Base-by-base conservation (phyloP, 2,113 vertebrate genomes). In the Sciurus niger region DNA sequence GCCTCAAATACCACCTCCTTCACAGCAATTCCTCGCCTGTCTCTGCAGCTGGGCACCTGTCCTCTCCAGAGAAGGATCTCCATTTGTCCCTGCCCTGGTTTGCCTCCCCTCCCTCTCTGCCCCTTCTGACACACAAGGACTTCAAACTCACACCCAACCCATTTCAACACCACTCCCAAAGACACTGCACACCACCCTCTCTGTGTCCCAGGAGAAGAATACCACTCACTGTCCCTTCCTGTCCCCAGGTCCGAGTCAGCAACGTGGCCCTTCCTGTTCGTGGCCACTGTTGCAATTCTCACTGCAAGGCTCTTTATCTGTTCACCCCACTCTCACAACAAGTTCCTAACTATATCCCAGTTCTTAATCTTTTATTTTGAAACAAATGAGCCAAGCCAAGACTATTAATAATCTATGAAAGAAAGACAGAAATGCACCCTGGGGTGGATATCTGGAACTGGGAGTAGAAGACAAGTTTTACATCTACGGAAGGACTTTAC, bases 11-110 rank as follows among this genome's bases (percentile, higher is more conserved):
- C 65, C 1, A 4, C 25, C 43, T 8, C 22, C 30, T 32, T 46
- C 40, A 48, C 37, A 4, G 34, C n/a, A 12, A 16, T 7, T 34
- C 60, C 6, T 28, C 8, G 11, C 12, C 72, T 34, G 17, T 17
- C 0, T 37, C 16, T 37, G 20, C 1, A 14, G 7, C 1, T 0
- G 2, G 60, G n/a, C 17, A 17, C 20, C 22, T 30, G 14, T 14
- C 34, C 10, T 78, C 58, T 37, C 53, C 28, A 32, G 10, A 1
- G 13, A n/a, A 51, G 22, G 43, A 53, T 2, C 34, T 20, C 13
- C 13, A 16, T 32, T 68, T 20, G 4, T 40, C 40, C 37, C 87
- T 2, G n/a, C 17, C 1, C 30, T 0, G 0, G 1, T n/a, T 14
- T 32, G 17, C 24, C 32, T 53, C 65, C 8, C 2, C 8, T 8